Evolutionary conservation across 2,888 invertebrate species (phyloP).

Genomic region (Monopis laevigella): DNA sequence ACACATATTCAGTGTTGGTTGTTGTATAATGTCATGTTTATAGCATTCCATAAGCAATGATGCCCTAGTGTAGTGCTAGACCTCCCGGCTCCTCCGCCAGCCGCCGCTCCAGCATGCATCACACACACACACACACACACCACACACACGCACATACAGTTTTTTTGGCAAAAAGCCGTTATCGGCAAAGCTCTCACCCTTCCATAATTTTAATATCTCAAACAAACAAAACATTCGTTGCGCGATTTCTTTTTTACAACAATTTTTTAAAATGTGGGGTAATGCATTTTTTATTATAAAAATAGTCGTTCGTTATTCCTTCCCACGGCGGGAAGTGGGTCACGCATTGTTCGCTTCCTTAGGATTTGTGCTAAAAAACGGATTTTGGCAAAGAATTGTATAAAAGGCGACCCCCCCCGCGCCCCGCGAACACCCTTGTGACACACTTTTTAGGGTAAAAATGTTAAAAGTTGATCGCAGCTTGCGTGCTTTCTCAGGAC

Average conservation of each 20-base stretch:
- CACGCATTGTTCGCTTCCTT: conserved; percentile 55
- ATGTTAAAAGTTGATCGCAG: conserved; percentile 39
- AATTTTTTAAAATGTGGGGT: conserved; percentile 60
- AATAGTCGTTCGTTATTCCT: conserved; percentile 50
- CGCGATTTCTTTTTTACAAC: conserved; percentile 38
- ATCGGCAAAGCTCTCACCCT: conserved; percentile 63
- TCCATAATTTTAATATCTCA: conserved; percentile 50
- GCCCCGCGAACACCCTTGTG: conserved; percentile 44
- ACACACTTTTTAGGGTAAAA: conserved; percentile 60
- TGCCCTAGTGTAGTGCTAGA: no score
- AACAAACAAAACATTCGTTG: conserved; percentile 46
- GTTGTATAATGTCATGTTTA: no score
- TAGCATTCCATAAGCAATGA: no score
- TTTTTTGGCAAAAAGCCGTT: conserved; percentile 59
- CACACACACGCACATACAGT: not conserved
- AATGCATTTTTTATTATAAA: conserved; percentile 58
- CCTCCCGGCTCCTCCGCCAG: no score
- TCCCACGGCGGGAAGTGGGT: conserved; percentile 67
- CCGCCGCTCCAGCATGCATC: not conserved
- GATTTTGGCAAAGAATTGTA: conserved; percentile 33
- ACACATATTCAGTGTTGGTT: no score
- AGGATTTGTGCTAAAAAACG: conserved; percentile 61
- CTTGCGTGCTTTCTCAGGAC: no score
- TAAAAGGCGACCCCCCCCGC: conserved; percentile 31
- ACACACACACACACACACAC: not conserved